phyloP scores from a whole-genome alignment of 2,797 vertebrate species.

The Scyliorhinus canicula region DNA sequence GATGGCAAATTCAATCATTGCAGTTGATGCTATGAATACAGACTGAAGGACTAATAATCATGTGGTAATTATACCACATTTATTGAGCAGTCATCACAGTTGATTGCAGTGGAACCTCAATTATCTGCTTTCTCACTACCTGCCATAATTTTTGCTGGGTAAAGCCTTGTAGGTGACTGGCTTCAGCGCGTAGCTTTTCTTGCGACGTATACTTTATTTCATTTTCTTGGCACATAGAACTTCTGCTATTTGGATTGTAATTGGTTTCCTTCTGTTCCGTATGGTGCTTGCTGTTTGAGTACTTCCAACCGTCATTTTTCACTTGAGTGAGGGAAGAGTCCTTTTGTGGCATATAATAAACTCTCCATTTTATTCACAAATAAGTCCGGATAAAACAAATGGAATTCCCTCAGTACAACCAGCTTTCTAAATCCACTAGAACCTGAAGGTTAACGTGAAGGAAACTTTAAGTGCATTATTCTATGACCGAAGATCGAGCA shows the following conservation, averaged over 20 bases:
- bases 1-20: background rate
- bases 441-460: background rate
- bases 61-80: constrained; percentile 18
- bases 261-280: background rate
- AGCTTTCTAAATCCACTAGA: background rate
- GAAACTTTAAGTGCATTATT: background rate
- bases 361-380: background rate
- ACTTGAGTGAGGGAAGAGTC: background rate
- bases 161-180: background rate
- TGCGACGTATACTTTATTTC: background rate
- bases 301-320: background rate
- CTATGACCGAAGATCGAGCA: background rate
- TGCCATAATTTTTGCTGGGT: background rate
- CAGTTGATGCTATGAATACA: background rate
- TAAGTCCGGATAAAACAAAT: background rate
- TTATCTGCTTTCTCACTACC: constrained; percentile 8
- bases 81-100: constrained; percentile 20
- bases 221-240: background rate
- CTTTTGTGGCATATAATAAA: background rate
- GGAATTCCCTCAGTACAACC: background rate
- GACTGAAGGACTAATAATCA: constrained; percentile 18
- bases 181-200: background rate
- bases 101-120: constrained; percentile 18
- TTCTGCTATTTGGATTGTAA: background rate
- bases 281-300: background rate